Evolutionary conservation across 2,888 invertebrate species (phyloP), one percentile per base, ranked within the genome.

Genomic region (Diarsia rubi): DNA sequence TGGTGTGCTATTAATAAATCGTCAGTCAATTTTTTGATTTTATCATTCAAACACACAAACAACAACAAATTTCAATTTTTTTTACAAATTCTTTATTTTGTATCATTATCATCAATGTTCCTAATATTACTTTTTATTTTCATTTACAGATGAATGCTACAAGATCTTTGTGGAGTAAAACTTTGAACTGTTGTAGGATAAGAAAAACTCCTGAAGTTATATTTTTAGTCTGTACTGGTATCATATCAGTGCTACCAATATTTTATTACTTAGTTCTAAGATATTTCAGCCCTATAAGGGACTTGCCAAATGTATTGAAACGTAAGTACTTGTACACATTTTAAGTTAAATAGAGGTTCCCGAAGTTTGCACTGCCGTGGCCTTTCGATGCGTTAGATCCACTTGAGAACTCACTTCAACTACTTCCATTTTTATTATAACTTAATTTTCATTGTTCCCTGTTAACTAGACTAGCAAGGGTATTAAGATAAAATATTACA

Each of bases 61-160:
- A n/a, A n/a, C n/a, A n/a, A n/a, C n/a, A n/a, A n/a, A n/a, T n/a
- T n/a, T n/a, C n/a, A n/a, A n/a, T n/a, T n/a, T n/a, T n/a, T 3
- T 24, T 42, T 42, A 42, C 4, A 0, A 42, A 60, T 37, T n/a
- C n/a, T 42, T 42, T 24, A 24, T 62, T 62, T 62, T 37, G 8
- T 42, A 52, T 16, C 0, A 73, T 45, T 44, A 27, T n/a, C 11
- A 59, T 27, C 8, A 42, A 21, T 47, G 16, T 49, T n/a, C n/a
- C 1, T 60, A 72, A 52, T 60, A 45, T 0, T 9, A 21, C 11
- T 31, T 52, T 52, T 1, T 6, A 42, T 57, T 63, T 54, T 60
- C 0, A 49, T 78, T 92, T 96, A 68, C 90, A 97, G 97, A 97
- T 98, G 97, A 98, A 98, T 92, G 94, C 95, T 6, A 97, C 97